A percentile compares a stretch with the other conserved stretches of the same genome.
These are phyloP conservation scores for Bradypodion ventrale DNA, from an alignment of 2,797 vertebrate species.

Conservation along the genomic window DNA sequence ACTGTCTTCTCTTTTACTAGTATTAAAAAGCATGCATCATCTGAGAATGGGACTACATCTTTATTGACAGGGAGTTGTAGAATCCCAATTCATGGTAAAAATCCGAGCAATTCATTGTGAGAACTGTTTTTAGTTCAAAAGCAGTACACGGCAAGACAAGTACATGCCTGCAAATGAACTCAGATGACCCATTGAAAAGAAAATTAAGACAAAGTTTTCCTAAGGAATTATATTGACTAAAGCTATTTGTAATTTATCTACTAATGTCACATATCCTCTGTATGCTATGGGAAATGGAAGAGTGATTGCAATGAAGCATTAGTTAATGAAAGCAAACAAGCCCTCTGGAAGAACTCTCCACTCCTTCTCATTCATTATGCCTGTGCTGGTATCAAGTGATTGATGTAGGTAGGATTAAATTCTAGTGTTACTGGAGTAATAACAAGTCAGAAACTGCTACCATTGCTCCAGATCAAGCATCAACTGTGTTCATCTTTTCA, in stretches of 20 bases:
- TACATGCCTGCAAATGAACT: not conserved
- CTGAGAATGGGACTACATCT: not conserved
- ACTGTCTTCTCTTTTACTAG: not conserved
- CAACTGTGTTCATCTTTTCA: not conserved
- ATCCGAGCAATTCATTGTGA: not conserved
- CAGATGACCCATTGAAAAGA: not conserved
- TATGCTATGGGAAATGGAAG: not conserved
- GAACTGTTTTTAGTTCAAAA: not conserved
- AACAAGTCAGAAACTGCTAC: not conserved
- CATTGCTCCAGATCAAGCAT: not conserved
- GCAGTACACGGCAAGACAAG: not conserved
- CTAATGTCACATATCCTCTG: not conserved
- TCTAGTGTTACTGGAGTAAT: not conserved
- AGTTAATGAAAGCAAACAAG: not conserved
- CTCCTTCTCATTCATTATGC: not conserved
- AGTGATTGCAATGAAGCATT: not conserved
- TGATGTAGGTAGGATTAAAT: not conserved
- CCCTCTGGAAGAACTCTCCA: not conserved
- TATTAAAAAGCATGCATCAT: not conserved
- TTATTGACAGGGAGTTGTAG: not conserved
- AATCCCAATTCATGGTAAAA: too few species aligned
- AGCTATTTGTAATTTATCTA: not conserved
- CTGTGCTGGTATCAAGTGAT: not conserved
- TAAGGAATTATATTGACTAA: not conserved
- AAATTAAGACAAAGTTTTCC: not conserved